These are phyloP conservation scores for Doryteuthis pealeii DNA, from an alignment of 1,140 invertebrate genomes.

Conservation along the genomic window DNA sequence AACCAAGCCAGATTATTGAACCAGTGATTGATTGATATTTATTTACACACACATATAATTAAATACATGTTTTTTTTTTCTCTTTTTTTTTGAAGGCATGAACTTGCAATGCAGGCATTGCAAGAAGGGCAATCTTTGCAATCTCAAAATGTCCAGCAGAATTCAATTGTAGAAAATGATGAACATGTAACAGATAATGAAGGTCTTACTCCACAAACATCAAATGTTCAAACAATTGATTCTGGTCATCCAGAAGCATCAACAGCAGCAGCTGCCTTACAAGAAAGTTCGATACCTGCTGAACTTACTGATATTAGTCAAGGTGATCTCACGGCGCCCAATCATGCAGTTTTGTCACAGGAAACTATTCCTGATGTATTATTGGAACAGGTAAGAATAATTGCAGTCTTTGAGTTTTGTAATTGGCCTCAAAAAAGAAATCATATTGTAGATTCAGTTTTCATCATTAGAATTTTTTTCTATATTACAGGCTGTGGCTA, in stretches of 20 bases:
- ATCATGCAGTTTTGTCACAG: not conserved
- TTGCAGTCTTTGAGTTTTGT: not conserved
- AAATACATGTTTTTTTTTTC: not conserved
- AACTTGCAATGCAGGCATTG: conserved; percentile 61
- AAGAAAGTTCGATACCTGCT: conserved; percentile 23
- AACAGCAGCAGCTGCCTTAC: conserved; percentile 28
- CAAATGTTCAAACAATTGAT: conserved; percentile 16
- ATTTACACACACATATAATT: too few species aligned
- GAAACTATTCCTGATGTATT: not conserved
- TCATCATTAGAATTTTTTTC: not conserved
- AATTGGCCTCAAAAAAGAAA: not conserved
- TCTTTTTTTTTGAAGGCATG: conserved; percentile 56
- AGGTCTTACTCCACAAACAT: conserved; percentile 12
- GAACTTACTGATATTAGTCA: not conserved
- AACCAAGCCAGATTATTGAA: too few species aligned
- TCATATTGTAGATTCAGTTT: not conserved
- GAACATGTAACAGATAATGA: conserved; percentile 30
- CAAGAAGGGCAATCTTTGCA: conserved; percentile 34
- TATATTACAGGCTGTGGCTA: not conserved
- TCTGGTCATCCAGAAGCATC: conserved; percentile 21
- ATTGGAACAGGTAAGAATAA: not conserved
- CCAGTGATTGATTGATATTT: too few species aligned
- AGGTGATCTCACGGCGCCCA: not conserved
- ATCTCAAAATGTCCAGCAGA: conserved; percentile 18
- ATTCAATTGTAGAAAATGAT: conserved; percentile 33